These are phyloP conservation scores for Andrena haemorrhoa DNA, from an alignment of 2,888 invertebrate species.

Conservation along the genomic window DNA sequence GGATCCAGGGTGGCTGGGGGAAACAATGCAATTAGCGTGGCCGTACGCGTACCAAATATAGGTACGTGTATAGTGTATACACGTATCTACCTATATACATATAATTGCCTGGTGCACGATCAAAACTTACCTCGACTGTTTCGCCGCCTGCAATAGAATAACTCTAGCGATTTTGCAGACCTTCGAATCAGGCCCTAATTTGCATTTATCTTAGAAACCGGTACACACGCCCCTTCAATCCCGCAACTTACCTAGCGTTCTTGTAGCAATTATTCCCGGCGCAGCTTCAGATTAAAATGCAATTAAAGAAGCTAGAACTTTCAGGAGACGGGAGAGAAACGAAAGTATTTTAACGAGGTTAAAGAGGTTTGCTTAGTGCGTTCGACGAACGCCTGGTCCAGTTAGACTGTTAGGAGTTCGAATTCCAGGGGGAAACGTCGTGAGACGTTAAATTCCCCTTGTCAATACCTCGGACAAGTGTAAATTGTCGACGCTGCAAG, in stretches of 20 bases:
- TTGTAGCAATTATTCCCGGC: not conserved
- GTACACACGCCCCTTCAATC: constrained; percentile 3
- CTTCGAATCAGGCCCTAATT: constrained; percentile 45
- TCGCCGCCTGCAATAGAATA: constrained; percentile 49
- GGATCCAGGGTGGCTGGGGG: constrained; percentile 36
- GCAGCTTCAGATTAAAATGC: too few species aligned
- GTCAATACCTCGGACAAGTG: constrained; percentile 61
- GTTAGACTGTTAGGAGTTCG: not conserved
- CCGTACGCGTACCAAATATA: constrained; percentile 52
- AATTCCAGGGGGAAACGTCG: constrained; percentile 29
- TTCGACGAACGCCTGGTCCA: not conserved
- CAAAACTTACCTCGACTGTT: constrained; percentile 63
- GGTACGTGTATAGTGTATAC: constrained; percentile 27
- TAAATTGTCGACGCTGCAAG: constrained; percentile 56
- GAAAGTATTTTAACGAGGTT: constrained; percentile 6
- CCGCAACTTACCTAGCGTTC: not conserved
- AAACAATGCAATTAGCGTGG: constrained; percentile 73
- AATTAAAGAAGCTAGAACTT: too few species aligned
- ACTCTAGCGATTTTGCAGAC: constrained; percentile 37
- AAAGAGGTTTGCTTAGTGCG: not conserved
- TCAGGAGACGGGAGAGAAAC: not conserved
- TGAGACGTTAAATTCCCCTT: constrained; percentile 57
- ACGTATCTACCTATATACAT: constrained; percentile 39
- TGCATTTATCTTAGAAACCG: constrained; percentile 31
- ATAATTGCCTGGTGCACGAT: constrained; percentile 66